Evolutionary conservation across 2,113 vertebrate species (phyloP).

Genomic region (Felis chaus): DNA sequence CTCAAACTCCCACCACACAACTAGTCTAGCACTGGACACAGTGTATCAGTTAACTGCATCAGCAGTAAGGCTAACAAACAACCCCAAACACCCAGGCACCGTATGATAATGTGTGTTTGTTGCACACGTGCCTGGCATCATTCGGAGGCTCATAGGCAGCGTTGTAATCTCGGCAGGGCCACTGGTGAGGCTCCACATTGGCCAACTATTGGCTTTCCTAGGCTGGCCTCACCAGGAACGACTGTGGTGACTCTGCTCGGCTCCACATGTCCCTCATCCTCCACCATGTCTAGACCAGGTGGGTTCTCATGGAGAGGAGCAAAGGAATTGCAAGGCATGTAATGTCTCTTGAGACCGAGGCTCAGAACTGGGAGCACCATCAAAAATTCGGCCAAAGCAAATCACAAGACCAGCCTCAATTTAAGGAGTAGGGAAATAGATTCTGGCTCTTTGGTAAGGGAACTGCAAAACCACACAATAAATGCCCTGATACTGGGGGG

Average conservation of each 20-base stretch:
- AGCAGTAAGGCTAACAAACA: neutral
- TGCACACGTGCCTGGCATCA: neutral
- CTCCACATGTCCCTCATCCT: neutral
- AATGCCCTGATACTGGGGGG: neutral
- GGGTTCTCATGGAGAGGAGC: neutral
- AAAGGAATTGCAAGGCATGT: neutral
- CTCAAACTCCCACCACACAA: neutral
- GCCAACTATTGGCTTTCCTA: neutral
- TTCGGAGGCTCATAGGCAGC: neutral
- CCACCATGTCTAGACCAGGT: neutral
- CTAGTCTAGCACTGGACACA: neutral
- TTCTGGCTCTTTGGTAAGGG: neutral
- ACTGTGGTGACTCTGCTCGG: neutral
- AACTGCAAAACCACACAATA: neutral
- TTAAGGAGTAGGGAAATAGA: neutral
- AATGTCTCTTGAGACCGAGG: neutral
- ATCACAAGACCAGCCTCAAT: neutral
- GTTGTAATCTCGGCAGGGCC: neutral
- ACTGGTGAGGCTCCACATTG: neutral
- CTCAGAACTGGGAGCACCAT: neutral
- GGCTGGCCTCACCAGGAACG: neutral
- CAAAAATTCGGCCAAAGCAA: neutral
- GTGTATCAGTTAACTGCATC: neutral
- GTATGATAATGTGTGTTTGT: no score
- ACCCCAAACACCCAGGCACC: neutral